Percentiles rank a stretch among this genome's conserved stretches.
Evolutionary conservation across 1,140 invertebrate species (phyloP).

Genomic region (Drosophila baimaii): DNA sequence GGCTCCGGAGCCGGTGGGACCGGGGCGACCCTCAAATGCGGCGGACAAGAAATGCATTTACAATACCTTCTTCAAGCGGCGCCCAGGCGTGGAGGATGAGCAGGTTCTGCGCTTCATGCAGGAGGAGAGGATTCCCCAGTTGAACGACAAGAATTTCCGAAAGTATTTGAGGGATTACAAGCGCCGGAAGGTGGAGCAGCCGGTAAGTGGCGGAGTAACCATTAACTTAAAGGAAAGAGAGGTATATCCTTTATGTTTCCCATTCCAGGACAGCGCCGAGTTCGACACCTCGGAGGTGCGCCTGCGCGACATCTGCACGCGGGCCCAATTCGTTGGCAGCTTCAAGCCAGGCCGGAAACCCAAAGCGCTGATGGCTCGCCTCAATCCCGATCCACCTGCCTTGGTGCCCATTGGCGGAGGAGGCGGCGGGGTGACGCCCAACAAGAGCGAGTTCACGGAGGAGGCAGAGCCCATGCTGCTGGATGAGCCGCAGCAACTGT

Average conservation of each 20-base stretch:
- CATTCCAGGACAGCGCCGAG: slow-evolving; percentile 82
- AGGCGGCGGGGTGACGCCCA: slow-evolving; percentile 1
- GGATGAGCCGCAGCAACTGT: slow-evolving; percentile 68
- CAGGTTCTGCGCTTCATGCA: slow-evolving; percentile 62
- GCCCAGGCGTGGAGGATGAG: slow-evolving; percentile 63
- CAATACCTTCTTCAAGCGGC: slow-evolving; percentile 73
- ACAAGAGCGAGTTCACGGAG: slow-evolving; percentile 13
- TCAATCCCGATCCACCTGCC: slow-evolving; percentile 73
- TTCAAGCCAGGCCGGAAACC: slow-evolving; percentile 77
- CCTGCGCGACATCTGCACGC: slow-evolving; percentile 74
- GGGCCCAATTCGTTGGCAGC: slow-evolving; percentile 76
- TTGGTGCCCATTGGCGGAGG: slow-evolving; percentile 72
- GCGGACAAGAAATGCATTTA: slow-evolving; percentile 78
- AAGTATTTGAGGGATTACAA: slow-evolving; percentile 88
- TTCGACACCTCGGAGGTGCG: slow-evolving; percentile 82
- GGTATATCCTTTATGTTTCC: not conserved
- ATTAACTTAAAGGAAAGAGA: not conserved
- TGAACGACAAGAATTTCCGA: slow-evolving; percentile 88
- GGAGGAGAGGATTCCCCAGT: slow-evolving; percentile 49
- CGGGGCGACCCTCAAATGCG: slow-evolving; percentile 59
- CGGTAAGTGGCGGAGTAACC: slow-evolving; percentile 81
- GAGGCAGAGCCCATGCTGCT: slow-evolving; percentile 49
- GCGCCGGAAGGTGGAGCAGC: slow-evolving; percentile 86
- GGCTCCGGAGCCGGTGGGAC: slow-evolving; percentile 35
- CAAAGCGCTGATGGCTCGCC: slow-evolving; percentile 59